Evolutionary conservation across 2,888 invertebrate species (phyloP).

Genomic region (Diadegma fenestrale): DNA sequence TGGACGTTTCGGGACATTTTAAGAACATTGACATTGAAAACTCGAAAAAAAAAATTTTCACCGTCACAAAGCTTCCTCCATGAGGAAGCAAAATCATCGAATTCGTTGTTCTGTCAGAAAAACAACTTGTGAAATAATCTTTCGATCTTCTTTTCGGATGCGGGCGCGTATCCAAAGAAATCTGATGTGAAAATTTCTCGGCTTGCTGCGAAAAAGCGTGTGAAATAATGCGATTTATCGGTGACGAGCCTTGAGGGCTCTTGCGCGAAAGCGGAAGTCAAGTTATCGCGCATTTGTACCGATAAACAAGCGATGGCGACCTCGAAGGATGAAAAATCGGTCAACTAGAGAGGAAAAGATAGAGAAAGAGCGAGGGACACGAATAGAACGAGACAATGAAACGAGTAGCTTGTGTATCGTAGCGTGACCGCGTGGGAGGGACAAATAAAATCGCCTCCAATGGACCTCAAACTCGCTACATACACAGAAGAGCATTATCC

Average conservation of each 20-base stretch:
- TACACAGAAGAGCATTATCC: constrained; percentile 11
- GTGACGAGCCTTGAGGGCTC: constrained; percentile 43
- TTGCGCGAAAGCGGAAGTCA: constrained; percentile 56
- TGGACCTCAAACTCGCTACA: constrained; percentile 11
- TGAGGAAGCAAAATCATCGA: too few species aligned
- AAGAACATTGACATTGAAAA: too few species aligned
- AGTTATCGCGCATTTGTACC: constrained; percentile 61
- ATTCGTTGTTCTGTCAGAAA: background rate
- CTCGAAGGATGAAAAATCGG: constrained; percentile 58
- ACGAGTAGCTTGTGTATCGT: constrained; percentile 16
- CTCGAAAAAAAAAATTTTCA: too few species aligned
- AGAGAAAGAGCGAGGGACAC: constrained; percentile 16
- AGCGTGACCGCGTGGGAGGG: constrained; percentile 18
- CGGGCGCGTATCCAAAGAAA: background rate
- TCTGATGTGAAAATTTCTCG: background rate
- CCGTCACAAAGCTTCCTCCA: too few species aligned
- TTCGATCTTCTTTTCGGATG: background rate
- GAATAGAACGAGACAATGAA: background rate
- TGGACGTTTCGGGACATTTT: too few species aligned
- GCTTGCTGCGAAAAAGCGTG: constrained; percentile 10
- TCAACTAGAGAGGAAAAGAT: constrained; percentile 34
- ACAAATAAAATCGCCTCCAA: background rate
- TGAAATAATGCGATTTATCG: constrained; percentile 34
- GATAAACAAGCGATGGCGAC: constrained; percentile 64
- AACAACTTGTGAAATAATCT: background rate